These are phyloP conservation scores for Drosophila stalkeri DNA, from an alignment of 2,888 invertebrate genomes.

Conservation along the genomic window DNA sequence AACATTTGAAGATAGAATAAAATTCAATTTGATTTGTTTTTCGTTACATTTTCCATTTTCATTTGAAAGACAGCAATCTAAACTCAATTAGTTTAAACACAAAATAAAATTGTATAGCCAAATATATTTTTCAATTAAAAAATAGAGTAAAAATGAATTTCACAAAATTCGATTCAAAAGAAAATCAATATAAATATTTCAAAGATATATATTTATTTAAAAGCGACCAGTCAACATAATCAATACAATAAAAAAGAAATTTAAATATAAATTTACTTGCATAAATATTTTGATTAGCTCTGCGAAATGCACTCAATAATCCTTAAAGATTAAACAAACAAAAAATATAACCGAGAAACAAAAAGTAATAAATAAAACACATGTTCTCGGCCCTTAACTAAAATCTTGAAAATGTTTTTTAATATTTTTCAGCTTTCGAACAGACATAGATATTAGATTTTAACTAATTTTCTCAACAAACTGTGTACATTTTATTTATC, in stretches of 20 bases:
- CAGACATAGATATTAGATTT: not conserved
- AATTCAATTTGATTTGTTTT: not conserved
- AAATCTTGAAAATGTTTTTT: not conserved
- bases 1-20: not conserved
- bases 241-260: not conserved
- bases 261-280: not conserved
- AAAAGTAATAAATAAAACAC: not conserved
- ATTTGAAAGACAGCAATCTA: not conserved
- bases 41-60: not conserved
- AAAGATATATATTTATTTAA: too few species aligned
- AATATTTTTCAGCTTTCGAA: not conserved
- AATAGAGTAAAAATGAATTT: too few species aligned
- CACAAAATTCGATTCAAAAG: too few species aligned
- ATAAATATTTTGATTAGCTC: too few species aligned
- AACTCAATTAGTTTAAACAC: too few species aligned
- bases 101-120: not conserved
- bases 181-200: too few species aligned
- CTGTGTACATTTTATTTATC: not conserved
- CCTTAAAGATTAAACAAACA: not conserved
- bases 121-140: not conserved
- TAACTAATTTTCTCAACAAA: not conserved
- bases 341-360: not conserved
- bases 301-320: not conserved
- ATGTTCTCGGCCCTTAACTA: not conserved
- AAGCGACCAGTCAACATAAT: too few species aligned